Evolutionary conservation across 30 jellyfish, hydroid and myxozoan species (phyloP).

Genomic region (Clytia hemisphaerica): DNA sequence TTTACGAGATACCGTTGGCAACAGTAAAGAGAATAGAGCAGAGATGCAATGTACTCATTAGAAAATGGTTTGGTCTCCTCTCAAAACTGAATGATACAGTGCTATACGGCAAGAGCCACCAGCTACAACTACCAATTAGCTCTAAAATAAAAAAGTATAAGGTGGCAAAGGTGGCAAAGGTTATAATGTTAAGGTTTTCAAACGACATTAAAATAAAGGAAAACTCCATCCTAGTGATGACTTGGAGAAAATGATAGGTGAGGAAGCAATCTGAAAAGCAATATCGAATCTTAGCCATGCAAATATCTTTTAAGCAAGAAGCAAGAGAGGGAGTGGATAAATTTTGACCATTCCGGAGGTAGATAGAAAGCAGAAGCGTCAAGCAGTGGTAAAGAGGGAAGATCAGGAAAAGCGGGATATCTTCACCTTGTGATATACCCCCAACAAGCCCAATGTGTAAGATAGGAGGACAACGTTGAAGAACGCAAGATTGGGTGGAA

Average conservation of each 20-base stretch:
- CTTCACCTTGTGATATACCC: conserved; percentile 6
- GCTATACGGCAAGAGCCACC: conserved; percentile 1
- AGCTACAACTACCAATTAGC: background rate
- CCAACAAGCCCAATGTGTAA: background rate
- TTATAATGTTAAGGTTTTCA: background rate
- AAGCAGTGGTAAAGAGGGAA: too few relatives aligned
- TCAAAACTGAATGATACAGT: background rate
- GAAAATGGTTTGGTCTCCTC: conserved; percentile 12
- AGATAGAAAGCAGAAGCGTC: too few relatives aligned
- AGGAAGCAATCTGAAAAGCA: background rate
- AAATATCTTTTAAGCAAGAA: too few relatives aligned
- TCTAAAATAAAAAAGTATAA: background rate
- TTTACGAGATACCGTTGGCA: conserved; percentile 2
- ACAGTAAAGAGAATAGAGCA: conserved; percentile 5
- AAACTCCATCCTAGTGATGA: too few relatives aligned
- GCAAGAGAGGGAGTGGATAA: too few relatives aligned
- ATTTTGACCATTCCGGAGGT: too few relatives aligned
- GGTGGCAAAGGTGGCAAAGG: background rate
- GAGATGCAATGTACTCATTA: background rate
- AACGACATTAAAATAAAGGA: background rate
- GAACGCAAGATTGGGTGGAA: conserved; percentile 6
- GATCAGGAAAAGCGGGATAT: background rate
- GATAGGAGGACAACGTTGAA: too few relatives aligned
- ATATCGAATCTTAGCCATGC: too few relatives aligned
- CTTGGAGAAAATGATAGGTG: too few relatives aligned